Evolutionary conservation across 2,113 vertebrate species (phyloP).

Genomic region (Gymnogyps californianus): DNA sequence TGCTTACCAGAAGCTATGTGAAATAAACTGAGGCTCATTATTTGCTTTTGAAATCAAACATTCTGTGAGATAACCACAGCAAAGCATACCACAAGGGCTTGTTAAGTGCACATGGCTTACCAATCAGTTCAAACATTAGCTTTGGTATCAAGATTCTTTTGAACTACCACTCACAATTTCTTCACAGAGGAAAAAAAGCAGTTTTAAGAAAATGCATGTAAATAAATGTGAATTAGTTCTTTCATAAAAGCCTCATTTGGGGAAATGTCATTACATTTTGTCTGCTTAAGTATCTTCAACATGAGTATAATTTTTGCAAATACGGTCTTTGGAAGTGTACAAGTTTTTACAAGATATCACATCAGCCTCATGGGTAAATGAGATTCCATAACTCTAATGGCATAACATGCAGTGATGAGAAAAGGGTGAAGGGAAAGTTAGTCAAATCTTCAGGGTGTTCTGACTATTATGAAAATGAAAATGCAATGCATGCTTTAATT

Average conservation of each 20-base stretch:
- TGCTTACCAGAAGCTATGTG: background rate
- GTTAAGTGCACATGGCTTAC: background rate
- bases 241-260: background rate
- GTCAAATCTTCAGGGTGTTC: background rate
- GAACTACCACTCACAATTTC: background rate
- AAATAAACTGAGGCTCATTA: background rate
- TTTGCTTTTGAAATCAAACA: background rate
- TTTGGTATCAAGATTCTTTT: constrained; percentile 11
- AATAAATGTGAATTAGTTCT: background rate
- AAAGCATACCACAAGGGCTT: background rate
- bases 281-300: background rate
- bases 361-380: background rate
- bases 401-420: background rate
- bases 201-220: background rate
- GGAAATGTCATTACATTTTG: background rate
- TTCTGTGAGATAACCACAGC: background rate
- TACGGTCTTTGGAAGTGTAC: background rate
- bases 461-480: background rate
- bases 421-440: background rate
- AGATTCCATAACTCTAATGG: background rate
- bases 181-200: background rate
- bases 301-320: background rate
- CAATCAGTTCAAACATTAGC: background rate
- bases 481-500: background rate
- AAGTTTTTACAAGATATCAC: background rate